phyloP scores from a whole-genome alignment of 2,113 vertebrate species.

The Ceratotherium simum region DNA sequence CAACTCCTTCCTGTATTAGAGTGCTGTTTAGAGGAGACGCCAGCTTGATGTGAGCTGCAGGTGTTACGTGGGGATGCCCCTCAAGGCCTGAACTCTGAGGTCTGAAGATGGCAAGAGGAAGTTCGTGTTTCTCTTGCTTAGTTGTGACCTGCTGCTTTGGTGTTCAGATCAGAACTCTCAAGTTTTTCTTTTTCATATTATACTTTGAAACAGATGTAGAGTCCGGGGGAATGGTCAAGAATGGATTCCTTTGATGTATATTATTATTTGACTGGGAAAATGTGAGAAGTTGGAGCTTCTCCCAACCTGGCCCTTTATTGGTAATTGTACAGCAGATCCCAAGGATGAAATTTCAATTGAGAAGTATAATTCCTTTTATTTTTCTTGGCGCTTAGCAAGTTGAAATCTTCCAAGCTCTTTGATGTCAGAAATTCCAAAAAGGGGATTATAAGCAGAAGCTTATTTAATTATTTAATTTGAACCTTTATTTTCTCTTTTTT shows the following conservation, averaged over 20 bases:
- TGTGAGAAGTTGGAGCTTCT: not conserved
- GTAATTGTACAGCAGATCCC: not conserved
- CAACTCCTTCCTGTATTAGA: not conserved
- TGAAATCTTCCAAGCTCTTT: slow-evolving; percentile 8
- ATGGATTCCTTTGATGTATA: not conserved
- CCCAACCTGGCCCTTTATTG: not conserved
- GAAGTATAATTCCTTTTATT: not conserved
- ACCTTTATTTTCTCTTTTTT: not conserved
- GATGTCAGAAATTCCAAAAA: slow-evolving; percentile 14
- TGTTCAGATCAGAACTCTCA: not conserved
- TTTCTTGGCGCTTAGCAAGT: not conserved
- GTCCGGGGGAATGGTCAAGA: not conserved
- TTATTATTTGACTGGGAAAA: not conserved
- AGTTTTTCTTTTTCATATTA: not conserved
- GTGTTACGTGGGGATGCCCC: not conserved
- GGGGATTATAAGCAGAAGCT: not conserved
- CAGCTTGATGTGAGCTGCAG: not conserved
- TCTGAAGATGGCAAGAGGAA: not conserved
- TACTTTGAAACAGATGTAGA: not conserved
- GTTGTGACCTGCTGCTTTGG: not conserved
- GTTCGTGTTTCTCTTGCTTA: not conserved
- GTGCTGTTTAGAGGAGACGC: not conserved
- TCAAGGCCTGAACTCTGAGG: not conserved
- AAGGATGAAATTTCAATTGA: not conserved
- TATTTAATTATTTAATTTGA: not conserved